These are phyloP conservation scores for Spisula subtruncata DNA, from an alignment of 2,888 invertebrate genomes.

Conservation along the genomic window DNA sequence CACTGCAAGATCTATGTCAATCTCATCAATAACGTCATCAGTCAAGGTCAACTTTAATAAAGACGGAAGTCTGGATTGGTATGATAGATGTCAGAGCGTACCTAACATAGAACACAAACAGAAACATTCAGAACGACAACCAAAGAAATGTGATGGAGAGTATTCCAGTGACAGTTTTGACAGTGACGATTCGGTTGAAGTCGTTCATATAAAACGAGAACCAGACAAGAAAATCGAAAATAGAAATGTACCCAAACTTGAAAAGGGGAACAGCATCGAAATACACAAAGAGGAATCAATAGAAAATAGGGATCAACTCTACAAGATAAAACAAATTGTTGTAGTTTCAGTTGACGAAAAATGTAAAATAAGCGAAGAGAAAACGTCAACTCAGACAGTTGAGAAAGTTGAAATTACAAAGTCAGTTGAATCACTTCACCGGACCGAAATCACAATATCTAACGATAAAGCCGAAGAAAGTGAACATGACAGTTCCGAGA, in stretches of 20 bases:
- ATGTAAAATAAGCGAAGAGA: background rate
- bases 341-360: slow-evolving; percentile 64
- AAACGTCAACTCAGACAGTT: background rate
- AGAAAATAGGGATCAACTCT: slow-evolving; percentile 57
- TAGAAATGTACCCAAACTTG: slow-evolving; percentile 29
- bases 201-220: slow-evolving; percentile 16
- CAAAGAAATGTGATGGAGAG: background rate
- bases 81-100: slow-evolving; percentile 39
- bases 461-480: slow-evolving; percentile 37
- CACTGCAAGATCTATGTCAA: slow-evolving; percentile 48
- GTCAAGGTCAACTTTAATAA: slow-evolving; percentile 62
- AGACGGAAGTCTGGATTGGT: slow-evolving; percentile 47
- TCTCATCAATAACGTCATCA: slow-evolving; percentile 67
- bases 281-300: slow-evolving; percentile 63
- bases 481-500: slow-evolving; percentile 45
- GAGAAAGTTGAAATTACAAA: slow-evolving; percentile 21
- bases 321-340: slow-evolving; percentile 69
- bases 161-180: slow-evolving; percentile 1
- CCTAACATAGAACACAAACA: slow-evolving; percentile 3
- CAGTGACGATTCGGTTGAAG: slow-evolving; percentile 17
- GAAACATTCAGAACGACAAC: background rate
- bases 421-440: slow-evolving; percentile 36
- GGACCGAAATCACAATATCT: slow-evolving; percentile 42
- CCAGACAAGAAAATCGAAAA: slow-evolving; percentile 39
- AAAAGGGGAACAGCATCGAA: slow-evolving; percentile 57